Base-by-base conservation (phyloP, 2,888 invertebrate species). In the Nemoura dubitans region DNA sequence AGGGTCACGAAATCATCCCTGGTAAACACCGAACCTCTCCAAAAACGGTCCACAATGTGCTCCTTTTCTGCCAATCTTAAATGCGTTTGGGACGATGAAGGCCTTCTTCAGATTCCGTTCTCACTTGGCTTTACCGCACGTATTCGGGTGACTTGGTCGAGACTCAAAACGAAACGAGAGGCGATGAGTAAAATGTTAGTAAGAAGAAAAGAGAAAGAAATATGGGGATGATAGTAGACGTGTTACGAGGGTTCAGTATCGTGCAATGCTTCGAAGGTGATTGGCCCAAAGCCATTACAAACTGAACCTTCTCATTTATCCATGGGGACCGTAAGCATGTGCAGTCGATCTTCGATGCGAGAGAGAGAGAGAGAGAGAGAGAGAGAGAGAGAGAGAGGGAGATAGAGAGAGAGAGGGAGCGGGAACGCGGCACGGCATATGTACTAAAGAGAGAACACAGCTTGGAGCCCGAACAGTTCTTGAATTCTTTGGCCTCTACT, bases 251-350 rank as follows among this genome's bases (percentile, higher is more conserved):
- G 84, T 59, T 84, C 84, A 84, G 81, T 81, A 81, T 81, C 81
- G 28, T 30, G 81, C 28, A 30, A 81, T 30, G 81, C 28, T 29
- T 28, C 3, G 29, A 81, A 43, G 84, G 76, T 84, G 84, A 84
- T 84, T 84, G 84, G 84, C 84, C 28, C 25, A 59, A 83, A 59
- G 83, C 83, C 59, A 83, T 83, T 83, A 25, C 26, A 59, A 83
- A 83, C 83, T 83, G 27, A 83, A 81, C 81, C 81, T n/a, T 83
- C 82, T 82, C 36, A 82, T 82, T 82, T 82, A 82, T 82, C 82
- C 82, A 82, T 82, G 29, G 82, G 82, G 82, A 82, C 30, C 82
- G 5, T 3, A 43, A 43, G 25, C 83, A 28, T 43, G 36, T 36
- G 42, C 83, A 25, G 59, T 10, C 27, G 83, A 43, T 83, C 42